Evolutionary conservation across 1,140 invertebrate genomes (phyloP).

Genomic region (Harpegnathos saltator): DNA sequence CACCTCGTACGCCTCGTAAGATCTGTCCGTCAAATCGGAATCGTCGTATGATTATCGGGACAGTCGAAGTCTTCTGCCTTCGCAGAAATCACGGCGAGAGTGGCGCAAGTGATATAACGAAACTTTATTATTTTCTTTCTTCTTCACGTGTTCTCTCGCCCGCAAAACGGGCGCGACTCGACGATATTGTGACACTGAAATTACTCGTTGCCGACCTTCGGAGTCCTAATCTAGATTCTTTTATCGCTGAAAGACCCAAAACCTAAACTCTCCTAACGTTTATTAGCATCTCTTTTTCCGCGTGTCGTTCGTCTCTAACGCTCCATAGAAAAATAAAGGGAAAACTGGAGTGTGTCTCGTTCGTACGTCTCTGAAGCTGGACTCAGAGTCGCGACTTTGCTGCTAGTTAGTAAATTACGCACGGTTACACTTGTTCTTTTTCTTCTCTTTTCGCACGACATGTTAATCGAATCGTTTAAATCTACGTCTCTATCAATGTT

Average conservation of each 20-base stretch:
- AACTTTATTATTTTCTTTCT: slow-evolving; percentile 7
- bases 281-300: slow-evolving; percentile 1
- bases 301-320: background rate
- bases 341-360: slow-evolving; percentile 46
- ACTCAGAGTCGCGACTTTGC: slow-evolving; percentile 53
- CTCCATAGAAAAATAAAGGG: slow-evolving; percentile 67
- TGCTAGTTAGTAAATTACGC: slow-evolving; percentile 77
- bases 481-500: slow-evolving; percentile 77
- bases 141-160: background rate
- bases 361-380: slow-evolving; percentile 28
- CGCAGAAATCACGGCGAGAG: slow-evolving; percentile 6
- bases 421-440: slow-evolving; percentile 74
- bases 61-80: slow-evolving; percentile 27
- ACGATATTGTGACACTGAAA: slow-evolving; percentile 14
- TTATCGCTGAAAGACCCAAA: background rate
- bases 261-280: slow-evolving; percentile 11
- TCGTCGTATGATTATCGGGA: background rate
- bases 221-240: background rate
- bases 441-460: slow-evolving; percentile 75
- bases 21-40: background rate
- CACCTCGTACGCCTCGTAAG: background rate
- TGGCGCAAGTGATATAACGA: slow-evolving; percentile 16
- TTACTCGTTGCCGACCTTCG: no score
- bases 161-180: background rate
- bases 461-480: slow-evolving; percentile 76